Evolutionary conservation across 2,797 vertebrate species (phyloP).

Genomic region (Coendou prehensilis): DNA sequence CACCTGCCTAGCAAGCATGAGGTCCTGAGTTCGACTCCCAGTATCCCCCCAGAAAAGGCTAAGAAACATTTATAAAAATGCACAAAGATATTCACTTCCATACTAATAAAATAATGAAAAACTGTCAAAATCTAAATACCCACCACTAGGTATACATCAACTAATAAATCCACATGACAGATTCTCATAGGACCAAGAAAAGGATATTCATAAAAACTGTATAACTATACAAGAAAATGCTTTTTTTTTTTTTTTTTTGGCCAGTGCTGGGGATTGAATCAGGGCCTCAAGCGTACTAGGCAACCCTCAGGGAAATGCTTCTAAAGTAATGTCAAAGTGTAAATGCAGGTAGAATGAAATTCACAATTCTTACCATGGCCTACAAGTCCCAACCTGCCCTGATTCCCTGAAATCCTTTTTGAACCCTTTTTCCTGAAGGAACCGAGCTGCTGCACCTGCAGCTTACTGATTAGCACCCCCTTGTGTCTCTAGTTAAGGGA

Average conservation of each 20-base stretch:
- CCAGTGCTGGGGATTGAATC: neutral
- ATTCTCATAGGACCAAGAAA: neutral
- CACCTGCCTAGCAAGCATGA: no score
- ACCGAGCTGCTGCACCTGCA: neutral
- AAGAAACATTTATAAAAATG: neutral
- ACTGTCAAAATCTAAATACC: slow-evolving; percentile 15
- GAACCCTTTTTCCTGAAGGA: neutral
- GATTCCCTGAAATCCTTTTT: neutral
- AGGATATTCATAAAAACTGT: neutral
- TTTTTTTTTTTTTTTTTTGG: neutral
- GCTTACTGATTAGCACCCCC: neutral
- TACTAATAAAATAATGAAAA: slow-evolving; percentile 52
- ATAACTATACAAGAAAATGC: neutral
- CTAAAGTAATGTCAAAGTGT: neutral
- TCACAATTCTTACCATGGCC: neutral
- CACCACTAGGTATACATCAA: neutral
- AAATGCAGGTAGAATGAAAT: neutral
- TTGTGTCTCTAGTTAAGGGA: neutral
- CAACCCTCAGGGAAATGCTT: neutral
- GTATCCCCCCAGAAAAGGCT: no score
- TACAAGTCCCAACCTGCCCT: neutral
- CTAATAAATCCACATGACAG: neutral
- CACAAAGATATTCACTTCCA: neutral
- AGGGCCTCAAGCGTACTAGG: neutral
- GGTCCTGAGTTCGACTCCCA: no score